Conservation (phyloP, 2,113 vertebrate genomes). For the Puntigrus tetrazona region DNA sequence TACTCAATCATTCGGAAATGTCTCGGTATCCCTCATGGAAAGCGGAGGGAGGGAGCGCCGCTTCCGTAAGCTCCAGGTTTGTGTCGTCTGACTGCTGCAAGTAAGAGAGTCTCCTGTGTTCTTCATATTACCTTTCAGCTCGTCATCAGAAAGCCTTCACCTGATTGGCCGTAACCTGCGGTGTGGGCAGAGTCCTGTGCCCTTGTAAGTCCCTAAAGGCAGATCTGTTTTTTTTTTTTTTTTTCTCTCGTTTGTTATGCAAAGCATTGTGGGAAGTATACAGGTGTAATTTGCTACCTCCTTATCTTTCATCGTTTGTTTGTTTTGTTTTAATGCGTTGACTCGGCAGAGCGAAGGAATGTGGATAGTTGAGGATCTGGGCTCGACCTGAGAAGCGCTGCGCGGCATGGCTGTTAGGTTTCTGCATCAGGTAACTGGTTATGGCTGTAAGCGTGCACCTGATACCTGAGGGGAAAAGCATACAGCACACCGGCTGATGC, state of each 20-base stretch:
- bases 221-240: constrained; percentile 41
- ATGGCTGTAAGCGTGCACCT: constrained; percentile 31
- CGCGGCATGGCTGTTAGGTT: constrained; percentile 50
- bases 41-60: constrained; percentile 5
- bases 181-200: constrained; percentile 37
- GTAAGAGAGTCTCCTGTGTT: constrained; percentile 45
- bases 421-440: constrained; percentile 45
- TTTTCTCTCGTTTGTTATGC: too few relatives aligned
- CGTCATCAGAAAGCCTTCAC: constrained; percentile 15
- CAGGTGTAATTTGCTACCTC: constrained; percentile 35
- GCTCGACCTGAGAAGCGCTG: constrained; percentile 3
- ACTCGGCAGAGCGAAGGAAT: background rate
- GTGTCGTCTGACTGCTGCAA: constrained; percentile 15
- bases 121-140: constrained; percentile 58
- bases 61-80: constrained; percentile 12
- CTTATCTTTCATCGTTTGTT: background rate
- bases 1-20: constrained; percentile 15
- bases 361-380: background rate
- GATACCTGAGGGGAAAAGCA: constrained; percentile 9
- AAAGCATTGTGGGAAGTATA: constrained; percentile 49
- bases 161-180: constrained; percentile 55
- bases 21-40: constrained; percentile 20
- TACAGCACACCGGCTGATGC: background rate
- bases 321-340: constrained; percentile 1
- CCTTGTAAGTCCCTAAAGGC: constrained; percentile 27